Conservation (phyloP, 2,888 invertebrate genomes). For the Apotomis capreana region DNA sequence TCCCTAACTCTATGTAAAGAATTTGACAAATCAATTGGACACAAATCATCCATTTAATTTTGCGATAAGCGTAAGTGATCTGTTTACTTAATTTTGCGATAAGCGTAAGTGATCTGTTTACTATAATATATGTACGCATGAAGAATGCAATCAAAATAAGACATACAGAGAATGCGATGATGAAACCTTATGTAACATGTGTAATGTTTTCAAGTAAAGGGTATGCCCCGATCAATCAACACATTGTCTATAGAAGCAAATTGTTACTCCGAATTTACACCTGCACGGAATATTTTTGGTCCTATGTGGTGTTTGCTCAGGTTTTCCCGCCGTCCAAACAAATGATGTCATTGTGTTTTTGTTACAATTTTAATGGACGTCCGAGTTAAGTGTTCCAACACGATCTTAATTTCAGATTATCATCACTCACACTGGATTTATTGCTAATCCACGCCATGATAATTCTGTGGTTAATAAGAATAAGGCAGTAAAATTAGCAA, state of each 20-base stretch:
- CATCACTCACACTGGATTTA: slow-evolving; percentile 11
- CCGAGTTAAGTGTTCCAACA: slow-evolving; percentile 36
- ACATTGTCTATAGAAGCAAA: slow-evolving; percentile 6
- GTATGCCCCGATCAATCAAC: slow-evolving; percentile 8
- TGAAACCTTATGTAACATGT: background rate
- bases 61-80: too few relatives aligned
- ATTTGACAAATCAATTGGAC: too few relatives aligned
- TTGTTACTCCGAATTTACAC: slow-evolving; percentile 31
- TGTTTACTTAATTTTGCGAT: too few relatives aligned
- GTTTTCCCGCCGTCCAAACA: slow-evolving; percentile 53
- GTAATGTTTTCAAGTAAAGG: slow-evolving; percentile 10
- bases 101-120: too few relatives aligned
- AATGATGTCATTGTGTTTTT: slow-evolving; percentile 53
- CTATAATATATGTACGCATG: too few relatives aligned
- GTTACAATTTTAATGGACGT: slow-evolving; percentile 37
- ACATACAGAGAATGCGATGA: background rate
- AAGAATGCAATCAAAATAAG: background rate
- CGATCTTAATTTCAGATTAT: slow-evolving; percentile 30
- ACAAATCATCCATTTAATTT: too few relatives aligned
- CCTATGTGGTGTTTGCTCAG: slow-evolving; percentile 43
- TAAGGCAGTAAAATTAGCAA: background rate
- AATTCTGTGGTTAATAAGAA: background rate
- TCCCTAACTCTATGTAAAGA: too few relatives aligned
- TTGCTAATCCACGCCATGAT: background rate
- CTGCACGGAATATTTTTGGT: slow-evolving; percentile 34